Percentiles rank a stretch among this genome's conserved stretches.
phyloP scores from a whole-genome alignment of 2,888 invertebrate genomes.

The Thyatira batis region DNA sequence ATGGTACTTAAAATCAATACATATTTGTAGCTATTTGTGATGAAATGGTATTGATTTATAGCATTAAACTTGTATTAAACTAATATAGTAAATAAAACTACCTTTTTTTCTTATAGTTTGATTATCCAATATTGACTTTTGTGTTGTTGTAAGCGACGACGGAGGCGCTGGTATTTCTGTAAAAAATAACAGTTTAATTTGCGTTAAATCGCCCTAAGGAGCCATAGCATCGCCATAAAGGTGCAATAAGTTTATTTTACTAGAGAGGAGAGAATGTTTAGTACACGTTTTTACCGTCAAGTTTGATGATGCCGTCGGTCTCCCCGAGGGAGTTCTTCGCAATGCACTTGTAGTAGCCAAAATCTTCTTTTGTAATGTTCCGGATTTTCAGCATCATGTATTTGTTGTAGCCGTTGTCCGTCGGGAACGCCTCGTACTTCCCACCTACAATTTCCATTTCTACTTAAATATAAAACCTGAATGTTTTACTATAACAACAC shows the following conservation, averaged over 20 bases:
- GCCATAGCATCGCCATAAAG: too few relatives aligned
- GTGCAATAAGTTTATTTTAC: too few relatives aligned
- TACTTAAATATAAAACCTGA: conserved; percentile 80
- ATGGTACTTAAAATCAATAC: neutral
- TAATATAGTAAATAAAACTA: conserved; percentile 29
- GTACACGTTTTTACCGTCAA: conserved; percentile 90
- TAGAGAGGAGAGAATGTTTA: neutral
- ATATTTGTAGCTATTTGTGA: neutral
- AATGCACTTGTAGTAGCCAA: conserved; percentile 94
- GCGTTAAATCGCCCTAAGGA: too few relatives aligned
- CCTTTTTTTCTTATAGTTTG: conserved; percentile 76
- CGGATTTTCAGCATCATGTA: conserved; percentile 96
- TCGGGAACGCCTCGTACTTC: conserved; percentile 93
- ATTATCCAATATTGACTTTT: conserved; percentile 67
- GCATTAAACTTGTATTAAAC: neutral
- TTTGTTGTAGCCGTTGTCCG: conserved; percentile 94
- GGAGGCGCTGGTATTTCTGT: conserved; percentile 93
- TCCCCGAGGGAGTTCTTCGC: conserved; percentile 95
- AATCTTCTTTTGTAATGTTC: conserved; percentile 90
- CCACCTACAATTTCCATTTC: conserved; percentile 90
- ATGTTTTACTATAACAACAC: conserved; percentile 15
- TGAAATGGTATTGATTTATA: neutral
- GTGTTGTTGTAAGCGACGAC: conserved; percentile 85
- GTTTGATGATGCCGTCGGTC: conserved; percentile 94
- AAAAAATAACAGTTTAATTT: too few relatives aligned